Base-by-base conservation (phyloP, 2,113 vertebrate genomes). In the Panthera leo region DNA sequence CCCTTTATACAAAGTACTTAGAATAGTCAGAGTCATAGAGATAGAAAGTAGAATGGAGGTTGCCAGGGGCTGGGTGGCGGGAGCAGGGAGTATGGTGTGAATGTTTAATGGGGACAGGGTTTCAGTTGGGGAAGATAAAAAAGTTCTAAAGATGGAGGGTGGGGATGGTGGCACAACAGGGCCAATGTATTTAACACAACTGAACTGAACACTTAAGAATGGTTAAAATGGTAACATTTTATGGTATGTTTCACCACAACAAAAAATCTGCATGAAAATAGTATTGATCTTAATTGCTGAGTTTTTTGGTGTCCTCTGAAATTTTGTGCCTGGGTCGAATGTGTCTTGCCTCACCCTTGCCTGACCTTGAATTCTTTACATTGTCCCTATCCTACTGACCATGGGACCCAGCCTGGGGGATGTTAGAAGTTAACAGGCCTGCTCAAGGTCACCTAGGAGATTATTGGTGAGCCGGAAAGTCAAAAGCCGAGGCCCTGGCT, bases 161-260 rank as follows among this genome's bases (percentile, higher is more conserved):
- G 42, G 19, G 4, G 9, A 34, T 2, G 19, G 13, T 23, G 5
- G 5, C 1, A 34, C 58, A 39, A 7, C 48, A 53, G 0, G 5
- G 7, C 18, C 45, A 45, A 29, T n/a, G 5, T 13, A 5, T 65
- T 67, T 58, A 8, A 34, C 23, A 53, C 19, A 78, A 51, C 78
- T 53, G 29, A 63, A 19, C n/a, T 13, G 12, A 16, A 5, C 48
- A 29, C 36, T 79, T 67, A 4, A 78, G 87, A 76, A 16, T 31
- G 12, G 11, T 70, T 34, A 36, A 53, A 88, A 51, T n/a, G 34
- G 36, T 45, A n/a, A 45, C 0, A 39, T 61, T 18, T 51, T n/a
- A 31, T 45, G 29, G 71, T 71, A 3, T 31, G 4, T 51, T 89
- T 88, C 67, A 45, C 76, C 34, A 53, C 34, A 71, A 71, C 85